Conservation (phyloP, 2,113 vertebrate species). For the Xiphophorus maculatus region DNA sequence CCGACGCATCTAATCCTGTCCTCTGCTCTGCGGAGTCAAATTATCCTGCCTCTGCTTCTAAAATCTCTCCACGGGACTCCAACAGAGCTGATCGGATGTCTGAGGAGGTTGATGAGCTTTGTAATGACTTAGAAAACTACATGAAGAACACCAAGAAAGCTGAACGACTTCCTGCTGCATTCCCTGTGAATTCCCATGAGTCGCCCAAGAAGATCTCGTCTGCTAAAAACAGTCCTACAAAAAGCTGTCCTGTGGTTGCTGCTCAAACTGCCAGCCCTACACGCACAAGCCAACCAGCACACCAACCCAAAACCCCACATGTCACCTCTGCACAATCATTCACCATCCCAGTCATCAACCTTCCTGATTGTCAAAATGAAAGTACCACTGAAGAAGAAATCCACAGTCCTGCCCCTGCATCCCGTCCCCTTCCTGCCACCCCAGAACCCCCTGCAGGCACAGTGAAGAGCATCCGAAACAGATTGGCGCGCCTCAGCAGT, state of each 20-base stretch:
- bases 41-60: constrained; percentile 78
- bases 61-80: constrained; percentile 77
- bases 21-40: constrained; percentile 74
- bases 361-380: constrained; percentile 69
- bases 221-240: constrained; percentile 52
- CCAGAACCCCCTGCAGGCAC: constrained; percentile 81
- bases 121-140: constrained; percentile 98
- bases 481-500: constrained; percentile 82
- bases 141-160: constrained; percentile 95
- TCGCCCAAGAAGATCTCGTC: constrained; percentile 45
- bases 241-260: constrained; percentile 27
- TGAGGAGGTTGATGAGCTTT: constrained; percentile 94
- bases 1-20: constrained; percentile 43
- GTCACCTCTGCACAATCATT: constrained; percentile 55
- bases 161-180: constrained; percentile 90
- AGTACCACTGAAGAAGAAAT: constrained; percentile 70
- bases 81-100: constrained; percentile 86
- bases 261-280: constrained; percentile 23
- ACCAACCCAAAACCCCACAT: constrained; percentile 61
- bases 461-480: constrained; percentile 78
- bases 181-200: constrained; percentile 83
- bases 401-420: constrained; percentile 47
- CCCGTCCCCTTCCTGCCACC: constrained; percentile 67
- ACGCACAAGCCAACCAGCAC: constrained; percentile 59
- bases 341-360: constrained; percentile 75